Percentiles rank a stretch among this genome's conserved stretches.
phyloP scores from a whole-genome alignment of 2,113 vertebrate genomes.

The Deroptyus accipitrinus region DNA sequence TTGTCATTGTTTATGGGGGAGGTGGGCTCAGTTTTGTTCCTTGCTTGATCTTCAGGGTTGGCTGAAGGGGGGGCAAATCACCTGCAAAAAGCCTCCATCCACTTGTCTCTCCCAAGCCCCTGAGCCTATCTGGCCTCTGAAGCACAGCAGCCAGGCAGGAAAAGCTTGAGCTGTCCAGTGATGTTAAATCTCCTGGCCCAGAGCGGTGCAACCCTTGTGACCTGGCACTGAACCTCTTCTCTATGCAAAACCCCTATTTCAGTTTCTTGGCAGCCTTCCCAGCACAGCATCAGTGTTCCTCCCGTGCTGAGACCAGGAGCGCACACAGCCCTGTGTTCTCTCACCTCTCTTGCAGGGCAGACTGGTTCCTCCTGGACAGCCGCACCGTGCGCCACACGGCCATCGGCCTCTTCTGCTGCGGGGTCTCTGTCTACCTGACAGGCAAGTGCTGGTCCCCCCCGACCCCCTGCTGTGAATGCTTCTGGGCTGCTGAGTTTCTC shows the following conservation, averaged over 20 bases:
- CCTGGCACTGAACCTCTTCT: background rate
- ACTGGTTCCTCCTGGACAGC: constrained; percentile 89
- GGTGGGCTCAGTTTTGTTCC: background rate
- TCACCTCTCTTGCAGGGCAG: constrained; percentile 73
- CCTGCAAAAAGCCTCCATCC: background rate
- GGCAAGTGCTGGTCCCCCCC: constrained; percentile 65
- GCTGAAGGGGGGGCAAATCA: background rate
- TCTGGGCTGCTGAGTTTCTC: background rate
- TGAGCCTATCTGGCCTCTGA: too few relatives aligned
- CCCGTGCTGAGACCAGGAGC: background rate
- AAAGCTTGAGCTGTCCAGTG: background rate
- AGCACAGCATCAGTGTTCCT: background rate
- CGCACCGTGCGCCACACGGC: constrained; percentile 81
- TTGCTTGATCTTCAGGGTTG: background rate
- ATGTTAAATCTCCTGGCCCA: background rate
- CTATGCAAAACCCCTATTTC: background rate
- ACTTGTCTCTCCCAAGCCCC: background rate
- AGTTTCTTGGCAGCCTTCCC: background rate
- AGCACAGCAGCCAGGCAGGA: background rate
- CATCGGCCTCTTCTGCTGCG: constrained; percentile 88
- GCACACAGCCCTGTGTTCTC: accelerated
- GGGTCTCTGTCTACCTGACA: constrained; percentile 85
- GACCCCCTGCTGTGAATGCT: background rate
- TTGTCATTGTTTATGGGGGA: background rate
- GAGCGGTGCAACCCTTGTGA: background rate